These are phyloP conservation scores for Boulengerochromis microlepis DNA, from an alignment of 2,113 vertebrate genomes.

Conservation along the genomic window DNA sequence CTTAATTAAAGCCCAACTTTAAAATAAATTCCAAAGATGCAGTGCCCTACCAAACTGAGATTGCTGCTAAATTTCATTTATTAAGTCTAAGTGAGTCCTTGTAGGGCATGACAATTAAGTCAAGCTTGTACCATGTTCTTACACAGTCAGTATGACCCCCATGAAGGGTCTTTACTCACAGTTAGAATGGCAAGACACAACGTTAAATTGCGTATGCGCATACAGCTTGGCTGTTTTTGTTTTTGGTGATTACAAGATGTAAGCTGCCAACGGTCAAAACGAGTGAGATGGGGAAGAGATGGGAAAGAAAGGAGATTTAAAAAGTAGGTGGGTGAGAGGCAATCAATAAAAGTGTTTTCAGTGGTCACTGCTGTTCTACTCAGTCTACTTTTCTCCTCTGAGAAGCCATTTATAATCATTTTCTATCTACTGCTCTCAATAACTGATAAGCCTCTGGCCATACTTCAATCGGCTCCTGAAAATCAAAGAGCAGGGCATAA, in stretches of 20 bases:
- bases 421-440: slow-evolving; percentile 31
- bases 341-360: slow-evolving; percentile 37
- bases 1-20: background rate
- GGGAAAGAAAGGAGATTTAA: slow-evolving; percentile 16
- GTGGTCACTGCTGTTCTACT: slow-evolving; percentile 1
- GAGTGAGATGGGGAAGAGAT: background rate
- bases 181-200: background rate
- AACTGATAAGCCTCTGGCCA: slow-evolving; percentile 26
- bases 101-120: background rate
- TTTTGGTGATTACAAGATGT: background rate
- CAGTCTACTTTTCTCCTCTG: slow-evolving; percentile 3
- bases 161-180: background rate
- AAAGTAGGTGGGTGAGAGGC: background rate
- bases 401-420: slow-evolving; percentile 35
- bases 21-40: background rate
- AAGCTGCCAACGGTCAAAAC: background rate
- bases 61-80: background rate
- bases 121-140: background rate
- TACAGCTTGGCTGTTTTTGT: background rate
- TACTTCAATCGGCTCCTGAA: slow-evolving; percentile 24
- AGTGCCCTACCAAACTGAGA: background rate
- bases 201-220: background rate
- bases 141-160: background rate
- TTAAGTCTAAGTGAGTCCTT: background rate
- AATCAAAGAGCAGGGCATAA: background rate